Evolutionary conservation across 2,113 vertebrate genomes (phyloP).

Genomic region (Malaclemys terrapin): DNA sequence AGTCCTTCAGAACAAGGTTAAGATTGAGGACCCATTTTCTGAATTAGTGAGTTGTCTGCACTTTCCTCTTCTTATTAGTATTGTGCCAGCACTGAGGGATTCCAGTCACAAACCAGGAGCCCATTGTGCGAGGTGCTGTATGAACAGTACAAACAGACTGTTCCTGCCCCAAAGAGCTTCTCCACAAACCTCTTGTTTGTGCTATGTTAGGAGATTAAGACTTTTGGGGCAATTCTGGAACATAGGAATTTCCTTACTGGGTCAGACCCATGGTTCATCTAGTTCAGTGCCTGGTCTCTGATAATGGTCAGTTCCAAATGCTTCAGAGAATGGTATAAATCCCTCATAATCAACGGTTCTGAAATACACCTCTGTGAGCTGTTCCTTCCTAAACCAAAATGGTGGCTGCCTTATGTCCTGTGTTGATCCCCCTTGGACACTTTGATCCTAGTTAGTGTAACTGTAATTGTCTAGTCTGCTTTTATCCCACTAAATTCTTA

Average conservation of each 20-base stretch:
- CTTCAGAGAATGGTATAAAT: not conserved
- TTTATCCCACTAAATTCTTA: not conserved
- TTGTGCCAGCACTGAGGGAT: fast-evolving
- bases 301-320: not conserved
- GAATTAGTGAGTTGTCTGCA: not conserved
- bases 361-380: not conserved
- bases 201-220: not conserved
- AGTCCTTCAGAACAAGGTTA: not conserved
- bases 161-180: not conserved
- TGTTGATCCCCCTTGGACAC: not conserved
- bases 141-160: not conserved
- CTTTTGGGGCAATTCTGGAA: not conserved
- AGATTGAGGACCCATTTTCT: not conserved
- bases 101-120: not conserved
- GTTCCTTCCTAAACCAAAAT: not conserved
- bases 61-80: not conserved
- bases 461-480: not conserved
- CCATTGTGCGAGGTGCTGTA: fast-evolving
- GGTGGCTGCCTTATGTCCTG: not conserved
- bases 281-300: not conserved
- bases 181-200: not conserved
- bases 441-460: not conserved
- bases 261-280: not conserved
- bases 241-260: not conserved
- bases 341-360: not conserved